phyloP scores from a whole-genome alignment of 2,113 vertebrate genomes.

The Eretmodus cyanostictus region DNA sequence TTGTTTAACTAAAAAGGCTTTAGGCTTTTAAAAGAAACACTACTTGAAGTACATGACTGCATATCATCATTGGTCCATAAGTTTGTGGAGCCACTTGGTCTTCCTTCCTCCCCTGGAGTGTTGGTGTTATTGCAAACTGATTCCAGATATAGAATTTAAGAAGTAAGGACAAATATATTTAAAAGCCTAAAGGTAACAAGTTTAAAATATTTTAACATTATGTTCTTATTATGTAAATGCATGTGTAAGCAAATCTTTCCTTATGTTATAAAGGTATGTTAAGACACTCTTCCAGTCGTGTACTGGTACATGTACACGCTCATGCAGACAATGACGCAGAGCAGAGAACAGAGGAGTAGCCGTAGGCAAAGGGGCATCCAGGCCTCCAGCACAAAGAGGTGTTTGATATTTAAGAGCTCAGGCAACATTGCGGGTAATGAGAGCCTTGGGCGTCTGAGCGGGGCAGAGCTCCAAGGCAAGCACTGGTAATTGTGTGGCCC shows the following conservation, averaged over 20 bases:
- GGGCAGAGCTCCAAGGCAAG: constrained; percentile 43
- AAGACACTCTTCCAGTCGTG: not conserved
- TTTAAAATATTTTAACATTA: not conserved
- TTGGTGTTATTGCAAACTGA: not conserved
- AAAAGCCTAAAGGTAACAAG: not conserved
- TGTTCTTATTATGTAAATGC: not conserved
- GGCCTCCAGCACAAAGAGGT: constrained; percentile 47
- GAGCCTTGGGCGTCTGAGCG: constrained; percentile 42
- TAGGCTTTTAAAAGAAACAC: not conserved
- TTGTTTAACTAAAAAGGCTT: not conserved
- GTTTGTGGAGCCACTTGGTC: not conserved
- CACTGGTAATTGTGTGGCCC: constrained; percentile 62
- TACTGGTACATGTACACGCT: not conserved
- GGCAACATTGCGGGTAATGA: constrained; percentile 67
- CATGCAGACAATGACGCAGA: constrained; percentile 4
- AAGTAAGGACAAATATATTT: not conserved
- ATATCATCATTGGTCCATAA: not conserved
- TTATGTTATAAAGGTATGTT: not conserved
- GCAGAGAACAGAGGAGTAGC: constrained; percentile 21
- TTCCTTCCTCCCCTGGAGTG: not conserved
- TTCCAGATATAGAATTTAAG: not conserved
- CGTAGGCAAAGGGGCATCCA: constrained; percentile 12
- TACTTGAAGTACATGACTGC: not conserved
- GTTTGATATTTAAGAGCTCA: constrained; percentile 70
- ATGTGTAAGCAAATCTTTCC: not conserved